Base-by-base conservation (phyloP, 2,888 invertebrate genomes). In the Neocrepidodera transversa region DNA sequence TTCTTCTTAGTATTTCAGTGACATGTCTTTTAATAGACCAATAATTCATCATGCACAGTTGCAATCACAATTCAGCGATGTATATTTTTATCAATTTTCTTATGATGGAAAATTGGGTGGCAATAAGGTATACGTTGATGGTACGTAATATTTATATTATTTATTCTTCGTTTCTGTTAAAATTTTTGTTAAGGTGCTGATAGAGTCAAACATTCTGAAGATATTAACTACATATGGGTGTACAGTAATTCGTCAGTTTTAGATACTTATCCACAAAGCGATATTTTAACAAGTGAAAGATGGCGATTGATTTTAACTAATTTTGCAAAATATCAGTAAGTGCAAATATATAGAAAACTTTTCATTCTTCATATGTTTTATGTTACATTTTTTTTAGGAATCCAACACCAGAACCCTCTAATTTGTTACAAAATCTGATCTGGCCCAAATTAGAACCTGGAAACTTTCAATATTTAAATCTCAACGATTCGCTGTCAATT, bases 301-400 rank as follows among this genome's bases (percentile, higher is more conserved):
- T 38, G 59, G 45, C 30, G 53, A 5, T 30, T 17, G 18, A n/a
- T 66, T 20, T 56, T 87, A 86, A 82, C 85, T 0, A 86, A 87
- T 68, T 88, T 88, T 73, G 87, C 86, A 0, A 84, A 82, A 70
- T 75, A 74, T 67, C 82, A 83, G 79, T 84, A 70, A 76, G 78
- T 52, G 8, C n/a, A 16, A 40, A 11, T 35, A n/a, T n/a, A 8
- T 11, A 32, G 4, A 14, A n/a, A 28, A 14, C 6, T 16, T 7
- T 14, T n/a, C n/a, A n/a, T n/a, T n/a, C n/a, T 2, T 3, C 11
- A 11, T 16, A 38, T n/a, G 1, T 8, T 10, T n/a, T 16, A 40
- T 16, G 7, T 32, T 47, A n/a, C 10, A 28, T 50, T 50, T 28
- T 45, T 18, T 36, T 58, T 63, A 56, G 62, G 42, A 60, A 63